Evolutionary conservation across 2,113 vertebrate genomes (phyloP).

Genomic region (Grammomys dolichurus): DNA sequence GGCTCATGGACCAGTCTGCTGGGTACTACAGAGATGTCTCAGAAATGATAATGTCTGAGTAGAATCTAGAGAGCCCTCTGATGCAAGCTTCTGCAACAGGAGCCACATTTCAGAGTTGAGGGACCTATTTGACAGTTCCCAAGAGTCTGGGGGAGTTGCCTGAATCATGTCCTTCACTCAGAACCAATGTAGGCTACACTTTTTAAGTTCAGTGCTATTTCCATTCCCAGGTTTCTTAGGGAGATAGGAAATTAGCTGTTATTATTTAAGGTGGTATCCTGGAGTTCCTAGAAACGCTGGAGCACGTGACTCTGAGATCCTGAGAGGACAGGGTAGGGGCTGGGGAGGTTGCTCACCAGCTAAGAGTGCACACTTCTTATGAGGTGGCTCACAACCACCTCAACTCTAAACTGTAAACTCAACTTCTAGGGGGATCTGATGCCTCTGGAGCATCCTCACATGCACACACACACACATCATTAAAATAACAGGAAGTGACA

Average conservation of each 20-base stretch:
- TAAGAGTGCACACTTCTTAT: background rate
- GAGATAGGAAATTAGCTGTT: constrained; percentile 1
- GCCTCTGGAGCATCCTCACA: background rate
- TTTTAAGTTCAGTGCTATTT: background rate
- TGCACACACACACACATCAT: background rate
- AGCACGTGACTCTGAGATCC: constrained; percentile 10
- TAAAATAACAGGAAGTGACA: background rate
- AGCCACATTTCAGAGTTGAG: background rate
- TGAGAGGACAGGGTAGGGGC: background rate
- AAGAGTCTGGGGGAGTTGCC: background rate
- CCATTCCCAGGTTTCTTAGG: background rate
- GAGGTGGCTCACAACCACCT: background rate
- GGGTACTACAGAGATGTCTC: background rate
- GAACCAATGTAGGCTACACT: background rate
- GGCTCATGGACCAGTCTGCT: background rate
- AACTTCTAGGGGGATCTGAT: background rate
- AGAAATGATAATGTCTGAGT: background rate
- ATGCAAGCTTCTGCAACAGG: background rate
- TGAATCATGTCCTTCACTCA: background rate
- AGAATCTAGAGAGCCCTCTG: background rate
- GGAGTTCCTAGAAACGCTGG: constrained; percentile 20
- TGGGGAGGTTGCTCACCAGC: background rate
- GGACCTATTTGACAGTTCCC: background rate
- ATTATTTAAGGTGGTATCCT: background rate
- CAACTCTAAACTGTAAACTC: background rate